These are phyloP conservation scores for Thyatira batis DNA, from an alignment of 2,888 invertebrate species.

Conservation along the genomic window DNA sequence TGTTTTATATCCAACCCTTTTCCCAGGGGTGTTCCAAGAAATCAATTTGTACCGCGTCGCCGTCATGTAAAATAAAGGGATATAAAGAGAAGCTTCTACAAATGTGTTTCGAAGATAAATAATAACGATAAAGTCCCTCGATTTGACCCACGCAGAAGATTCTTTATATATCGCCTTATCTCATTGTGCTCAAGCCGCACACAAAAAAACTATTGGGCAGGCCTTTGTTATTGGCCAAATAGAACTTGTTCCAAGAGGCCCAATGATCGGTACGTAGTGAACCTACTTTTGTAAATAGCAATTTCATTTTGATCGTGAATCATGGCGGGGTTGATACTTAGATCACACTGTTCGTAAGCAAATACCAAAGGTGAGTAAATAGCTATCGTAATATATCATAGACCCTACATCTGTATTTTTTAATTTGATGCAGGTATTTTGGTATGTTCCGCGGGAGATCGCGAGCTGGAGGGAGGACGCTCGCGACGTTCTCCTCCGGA, in stretches of 20 bases:
- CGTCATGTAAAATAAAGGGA: slow-evolving; percentile 60
- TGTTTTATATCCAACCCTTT: slow-evolving; percentile 34
- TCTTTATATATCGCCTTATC: slow-evolving; percentile 55
- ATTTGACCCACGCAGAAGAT: slow-evolving; percentile 56
- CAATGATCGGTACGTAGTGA: slow-evolving; percentile 20
- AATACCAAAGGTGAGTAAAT: too few relatives aligned
- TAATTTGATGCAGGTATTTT: too few relatives aligned
- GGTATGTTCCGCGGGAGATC: too few relatives aligned
- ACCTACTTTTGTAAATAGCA: slow-evolving; percentile 24
- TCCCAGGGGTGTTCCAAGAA: slow-evolving; percentile 39
- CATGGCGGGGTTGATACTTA: not conserved
- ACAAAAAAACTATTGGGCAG: slow-evolving; percentile 47
- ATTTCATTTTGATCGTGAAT: slow-evolving; percentile 15
- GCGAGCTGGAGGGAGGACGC: too few relatives aligned
- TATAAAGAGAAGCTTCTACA: slow-evolving; percentile 49
- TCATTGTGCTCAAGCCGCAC: slow-evolving; percentile 46
- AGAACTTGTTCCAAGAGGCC: slow-evolving; percentile 29
- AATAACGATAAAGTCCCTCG: slow-evolving; percentile 62
- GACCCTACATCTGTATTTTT: too few relatives aligned
- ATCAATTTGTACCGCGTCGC: slow-evolving; percentile 56
- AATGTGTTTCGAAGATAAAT: slow-evolving; percentile 64
- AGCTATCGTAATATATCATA: too few relatives aligned
- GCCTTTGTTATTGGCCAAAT: slow-evolving; percentile 49
- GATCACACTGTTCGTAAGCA: too few relatives aligned
- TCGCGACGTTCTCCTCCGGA: too few relatives aligned